Base-by-base conservation (phyloP, 2,888 invertebrate genomes). In the Anagyrus pseudococci region DNA sequence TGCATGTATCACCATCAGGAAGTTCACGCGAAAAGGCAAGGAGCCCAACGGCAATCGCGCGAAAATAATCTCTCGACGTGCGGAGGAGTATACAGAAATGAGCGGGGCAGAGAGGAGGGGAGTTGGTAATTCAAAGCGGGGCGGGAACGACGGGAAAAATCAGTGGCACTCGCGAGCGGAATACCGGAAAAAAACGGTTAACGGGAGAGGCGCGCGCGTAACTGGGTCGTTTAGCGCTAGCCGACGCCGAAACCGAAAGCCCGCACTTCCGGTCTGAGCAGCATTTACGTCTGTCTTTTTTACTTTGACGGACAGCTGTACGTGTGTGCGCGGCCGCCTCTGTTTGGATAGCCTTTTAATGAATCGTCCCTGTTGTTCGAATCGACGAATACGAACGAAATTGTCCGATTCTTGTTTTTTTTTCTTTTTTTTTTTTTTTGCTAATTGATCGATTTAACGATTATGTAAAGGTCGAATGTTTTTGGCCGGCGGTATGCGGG, bases 291-390 rank as follows among this genome's bases (percentile, higher is more conserved):
- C 23, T 29, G 56, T 57, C 49, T 20, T 26, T 61, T 41, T 44
- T 58, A 7, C 10, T 59, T 53, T 57, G 47, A 67, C 67, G 67
- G 60, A 50, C 47, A 47, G 66, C 65, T 6, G 4, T 41, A 4
- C 10, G 29, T 29, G 29, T 29, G 10, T 22, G 17, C 46, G 4
- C 22, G 13, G 4, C n/a, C n/a, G n/a, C n/a, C n/a, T n/a, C n/a
- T n/a, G n/a, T n/a, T n/a, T n/a, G n/a, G n/a, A n/a, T n/a, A n/a
- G n/a, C n/a, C n/a, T n/a, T n/a, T n/a, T n/a, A n/a, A n/a, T n/a
- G n/a, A n/a, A n/a, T n/a, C n/a, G n/a, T n/a, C n/a, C n/a, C n/a
- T n/a, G n/a, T n/a, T n/a, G n/a, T n/a, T n/a, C n/a, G n/a, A n/a
- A n/a, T n/a, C n/a, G n/a, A n/a, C n/a, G n/a, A n/a, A n/a, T n/a